Evolutionary conservation across 2,113 vertebrate genomes (phyloP).

Genomic region (Seriola dumerili): DNA sequence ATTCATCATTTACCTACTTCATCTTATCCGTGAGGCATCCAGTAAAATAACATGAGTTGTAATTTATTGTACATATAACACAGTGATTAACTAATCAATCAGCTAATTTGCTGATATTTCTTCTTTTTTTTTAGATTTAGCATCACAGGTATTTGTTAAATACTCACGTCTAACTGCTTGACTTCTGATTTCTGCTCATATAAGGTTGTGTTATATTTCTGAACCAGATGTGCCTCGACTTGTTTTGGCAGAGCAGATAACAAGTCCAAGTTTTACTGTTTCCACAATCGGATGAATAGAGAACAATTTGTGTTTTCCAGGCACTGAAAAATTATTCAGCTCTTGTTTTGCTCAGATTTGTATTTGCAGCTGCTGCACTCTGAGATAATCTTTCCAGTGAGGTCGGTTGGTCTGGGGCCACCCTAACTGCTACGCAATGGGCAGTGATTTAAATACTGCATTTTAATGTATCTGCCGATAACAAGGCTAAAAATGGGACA

Average conservation of each 20-base stretch:
- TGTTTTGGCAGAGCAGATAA: not conserved
- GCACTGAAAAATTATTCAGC: constrained; percentile 17
- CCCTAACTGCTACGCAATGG: constrained; percentile 35
- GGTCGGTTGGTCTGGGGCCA: constrained; percentile 37
- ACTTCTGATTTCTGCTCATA: not conserved
- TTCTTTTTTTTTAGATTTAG: not conserved
- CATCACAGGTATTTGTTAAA: not conserved
- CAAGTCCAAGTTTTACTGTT: not conserved
- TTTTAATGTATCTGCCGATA: constrained; percentile 66
- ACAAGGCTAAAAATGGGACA: constrained; percentile 75
- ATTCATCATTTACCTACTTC: not conserved
- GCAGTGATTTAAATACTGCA: constrained; percentile 55
- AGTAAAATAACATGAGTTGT: not conserved
- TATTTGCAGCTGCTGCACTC: constrained; percentile 28
- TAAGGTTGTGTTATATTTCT: not conserved
- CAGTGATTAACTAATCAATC: not conserved
- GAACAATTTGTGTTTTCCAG: constrained; percentile 25
- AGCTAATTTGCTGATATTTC: too few species aligned
- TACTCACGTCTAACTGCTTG: not conserved
- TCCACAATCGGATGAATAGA: constrained; percentile 37
- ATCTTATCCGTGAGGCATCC: not conserved
- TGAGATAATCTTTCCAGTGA: constrained; percentile 52
- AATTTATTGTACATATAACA: not conserved
- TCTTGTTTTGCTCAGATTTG: constrained; percentile 33
- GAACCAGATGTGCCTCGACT: not conserved